Base-by-base conservation (phyloP, 2,797 vertebrate species). In the Margarornis squamiger region DNA sequence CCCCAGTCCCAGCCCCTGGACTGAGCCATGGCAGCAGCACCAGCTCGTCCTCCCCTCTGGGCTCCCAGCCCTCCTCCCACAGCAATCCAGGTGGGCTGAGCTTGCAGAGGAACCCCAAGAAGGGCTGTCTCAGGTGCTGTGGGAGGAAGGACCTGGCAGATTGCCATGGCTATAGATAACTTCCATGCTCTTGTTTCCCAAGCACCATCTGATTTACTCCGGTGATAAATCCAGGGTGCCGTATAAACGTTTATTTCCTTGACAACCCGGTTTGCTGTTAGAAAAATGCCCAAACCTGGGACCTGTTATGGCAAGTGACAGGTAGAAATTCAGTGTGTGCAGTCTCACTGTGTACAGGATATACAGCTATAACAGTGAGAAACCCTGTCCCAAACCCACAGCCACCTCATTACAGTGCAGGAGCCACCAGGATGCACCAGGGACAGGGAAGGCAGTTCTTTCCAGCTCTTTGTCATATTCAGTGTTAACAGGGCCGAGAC, bases 321-420 rank as follows among this genome's bases (percentile, higher is more conserved):
- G 59, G 62, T 54, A 6, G 67, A 20, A 61, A 43, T n/a, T 20
- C 8, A 20, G 61, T 10, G 17, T 27, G 32, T 39, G 61, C 1
- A 8, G 58, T 7, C 32, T 75, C 9, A 0, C 0, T 2, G 17
- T 45, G 52, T 10, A 49, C 46, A 87, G 82, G 55, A 3, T 14
- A 2, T 14, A 4, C 2, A 8, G 1, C 0, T 27, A 18, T 0
- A 62, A 27, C 18, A 66, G 34, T 0, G 77, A 22, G 70, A 3
- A 77, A 61, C 38, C 14, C 4, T 39, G 58, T 16, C 73, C 14
- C 73, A 61, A 61, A 3, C 48, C 51, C 55, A 12, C 21, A 6
- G 4, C 34, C 1, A 2, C 61, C 63, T 34, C 11, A 0, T 7
- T 15, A 3, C 4, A 1, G 29, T 3, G 54, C 0, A 1, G 26